Evolutionary conservation across 2,888 invertebrate genomes (phyloP), one percentile per base, ranked within the genome.

Genomic region (Seira ritae): DNA sequence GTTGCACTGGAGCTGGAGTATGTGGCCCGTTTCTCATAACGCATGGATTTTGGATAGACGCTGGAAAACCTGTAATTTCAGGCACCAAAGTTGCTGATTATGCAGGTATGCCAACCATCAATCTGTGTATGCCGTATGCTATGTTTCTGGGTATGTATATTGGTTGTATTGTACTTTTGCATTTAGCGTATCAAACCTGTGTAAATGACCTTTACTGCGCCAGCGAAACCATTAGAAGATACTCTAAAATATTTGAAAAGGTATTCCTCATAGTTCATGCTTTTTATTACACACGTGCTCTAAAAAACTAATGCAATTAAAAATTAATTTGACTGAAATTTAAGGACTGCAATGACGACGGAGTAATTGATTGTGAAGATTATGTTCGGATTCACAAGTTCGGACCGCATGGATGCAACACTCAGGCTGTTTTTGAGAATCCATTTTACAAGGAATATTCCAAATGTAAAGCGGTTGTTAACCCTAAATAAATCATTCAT

Each of bases 11-110:
- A 0, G 85, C 62, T 15, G 87, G 87, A 10, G 86, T 89, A 22
- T 90, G 90, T 85, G 90, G 90, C 4, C 90, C 90, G 12, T 90
- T 90, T 80, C 88, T 90, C 19, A 80, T 84, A 10, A 89, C 90
- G 0, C 90, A 90, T 90, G 89, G 90, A 1, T 90, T 90, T 83
- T 90, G 90, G 90, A 87, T 89, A 8, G 90, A 90, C 75, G 90
- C 79, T 70, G 85, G 85, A 60, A 85, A 85, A 50, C 79, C 74
- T n/a, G 77, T 79, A 1, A 31, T 85, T 1, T 50, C 46, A 22
- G 85, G 85, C 50, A 69, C 79, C 17, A 75, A 78, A 62, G 42
- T 75, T 23, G 62, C 23, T 50, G 78, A 80, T 20, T 60, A 73
- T 15, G 69, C 24, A 8, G 82, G 77, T 76, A 66, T 20, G 6